Evolutionary conservation across 2,113 vertebrate species (phyloP).

Genomic region (Pyxicephalus adspersus): DNA sequence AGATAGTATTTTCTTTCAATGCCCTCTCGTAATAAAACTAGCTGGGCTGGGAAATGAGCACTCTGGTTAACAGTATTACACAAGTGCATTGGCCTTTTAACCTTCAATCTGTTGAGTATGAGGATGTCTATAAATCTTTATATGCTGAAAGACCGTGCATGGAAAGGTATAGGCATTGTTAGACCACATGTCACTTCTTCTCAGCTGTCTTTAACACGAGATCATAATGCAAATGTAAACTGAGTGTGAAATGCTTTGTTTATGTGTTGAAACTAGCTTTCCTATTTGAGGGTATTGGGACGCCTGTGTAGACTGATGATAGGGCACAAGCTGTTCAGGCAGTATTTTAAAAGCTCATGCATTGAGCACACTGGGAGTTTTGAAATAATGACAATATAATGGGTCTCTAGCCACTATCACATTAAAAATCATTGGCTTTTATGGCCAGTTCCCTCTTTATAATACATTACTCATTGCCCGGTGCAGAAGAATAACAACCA

Average conservation of each 20-base stretch:
- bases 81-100: conserved; percentile 49
- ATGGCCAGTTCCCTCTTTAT: not conserved
- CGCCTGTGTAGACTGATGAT: conserved; percentile 20
- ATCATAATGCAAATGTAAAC: conserved; percentile 46
- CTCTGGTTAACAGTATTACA: conserved; percentile 27
- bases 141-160: conserved; percentile 31
- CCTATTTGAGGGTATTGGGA: conserved; percentile 4
- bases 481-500: not conserved
- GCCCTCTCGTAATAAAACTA: not conserved
- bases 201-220: conserved; percentile 19
- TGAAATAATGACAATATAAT: not conserved
- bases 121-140: conserved; percentile 44
- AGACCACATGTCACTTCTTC: conserved; percentile 50
- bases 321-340: conserved; percentile 11
- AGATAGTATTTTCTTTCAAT: not conserved
- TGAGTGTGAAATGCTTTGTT: conserved; percentile 31
- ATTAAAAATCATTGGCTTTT: not conserved
- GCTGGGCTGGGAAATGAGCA: not conserved
- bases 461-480: not conserved
- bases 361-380: conserved; percentile 12
- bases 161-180: conserved; percentile 39
- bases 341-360: not conserved
- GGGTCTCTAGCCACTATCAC: not conserved
- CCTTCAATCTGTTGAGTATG: conserved; percentile 51
- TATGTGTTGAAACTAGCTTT: conserved; percentile 10